Conservation (phyloP, 2,888 invertebrate species). For the Brachypalpus laphriformis region DNA sequence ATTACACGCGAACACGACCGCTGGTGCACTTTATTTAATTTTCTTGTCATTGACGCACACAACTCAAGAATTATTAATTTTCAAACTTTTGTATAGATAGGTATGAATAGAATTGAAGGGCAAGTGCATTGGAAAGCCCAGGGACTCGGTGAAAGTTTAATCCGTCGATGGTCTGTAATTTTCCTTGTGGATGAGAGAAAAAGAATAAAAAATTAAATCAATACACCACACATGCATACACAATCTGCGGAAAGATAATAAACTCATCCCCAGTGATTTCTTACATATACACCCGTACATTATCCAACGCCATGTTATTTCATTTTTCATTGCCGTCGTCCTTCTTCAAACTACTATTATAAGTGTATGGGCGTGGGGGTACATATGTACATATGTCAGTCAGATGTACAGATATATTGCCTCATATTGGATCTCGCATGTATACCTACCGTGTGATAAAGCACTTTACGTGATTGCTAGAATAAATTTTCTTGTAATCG, state of each 20-base stretch:
- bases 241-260: conserved; percentile 48
- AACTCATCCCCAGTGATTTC: conserved; percentile 61
- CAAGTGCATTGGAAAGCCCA: conserved; percentile 15
- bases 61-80: not conserved
- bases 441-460: conserved; percentile 63
- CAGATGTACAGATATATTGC: not conserved
- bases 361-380: conserved; percentile 1
- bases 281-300: conserved; percentile 34
- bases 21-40: not conserved
- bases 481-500: conserved; percentile 70
- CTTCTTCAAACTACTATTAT: conserved; percentile 21
- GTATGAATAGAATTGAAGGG: conserved; percentile 31
- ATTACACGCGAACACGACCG: not conserved
- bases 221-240: conserved; percentile 44
- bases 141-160: conserved; percentile 24
- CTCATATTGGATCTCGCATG: not conserved
- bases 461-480: conserved; percentile 72
- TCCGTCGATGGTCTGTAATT: conserved; percentile 30
- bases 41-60: not conserved
- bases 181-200: not conserved
- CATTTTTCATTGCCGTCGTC: conserved; percentile 57
- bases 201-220: conserved; percentile 42
- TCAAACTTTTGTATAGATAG: conserved; percentile 1
- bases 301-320: conserved; percentile 42
- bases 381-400: not conserved